Conservation (phyloP, 2,888 invertebrate genomes). For the Dorcus hopei region DNA sequence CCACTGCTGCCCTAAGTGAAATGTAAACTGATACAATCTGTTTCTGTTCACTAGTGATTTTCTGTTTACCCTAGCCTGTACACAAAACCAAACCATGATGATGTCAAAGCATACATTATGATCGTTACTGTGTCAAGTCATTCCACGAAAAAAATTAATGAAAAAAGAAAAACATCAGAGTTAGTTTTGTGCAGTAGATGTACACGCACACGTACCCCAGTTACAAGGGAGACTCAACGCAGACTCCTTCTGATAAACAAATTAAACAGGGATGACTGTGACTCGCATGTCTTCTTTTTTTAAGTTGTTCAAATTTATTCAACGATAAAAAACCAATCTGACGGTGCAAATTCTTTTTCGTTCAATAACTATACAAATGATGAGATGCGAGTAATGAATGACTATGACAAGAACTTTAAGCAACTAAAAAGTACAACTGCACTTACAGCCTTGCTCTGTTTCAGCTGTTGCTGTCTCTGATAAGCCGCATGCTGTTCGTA, state of each 20-base stretch:
- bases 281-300: too few relatives aligned
- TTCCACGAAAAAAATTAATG: conserved; percentile 7
- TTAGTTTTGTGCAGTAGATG: conserved; percentile 31
- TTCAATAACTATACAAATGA: too few relatives aligned
- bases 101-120: conserved; percentile 26
- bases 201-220: too few relatives aligned
- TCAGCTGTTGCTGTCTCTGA: conserved; percentile 61
- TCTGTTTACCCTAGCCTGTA: conserved; percentile 56
- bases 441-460: conserved; percentile 65
- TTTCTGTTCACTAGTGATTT: conserved; percentile 45
- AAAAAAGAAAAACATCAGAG: conserved; percentile 23
- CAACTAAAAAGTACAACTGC: neutral
- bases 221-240: too few relatives aligned
- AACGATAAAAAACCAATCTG: too few relatives aligned
- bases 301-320: too few relatives aligned
- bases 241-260: too few relatives aligned
- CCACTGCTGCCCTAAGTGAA: conserved; percentile 84
- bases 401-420: conserved; percentile 6
- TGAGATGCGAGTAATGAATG: conserved; percentile 8
- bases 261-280: too few relatives aligned
- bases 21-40: conserved; percentile 65
- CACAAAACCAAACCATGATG: conserved; percentile 53
- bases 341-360: too few relatives aligned
- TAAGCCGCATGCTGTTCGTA: conserved; percentile 77
- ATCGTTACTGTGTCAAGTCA: neutral